Conservation (phyloP, 2,797 vertebrate species). For the Pantherophis alleghaniensis region DNA sequence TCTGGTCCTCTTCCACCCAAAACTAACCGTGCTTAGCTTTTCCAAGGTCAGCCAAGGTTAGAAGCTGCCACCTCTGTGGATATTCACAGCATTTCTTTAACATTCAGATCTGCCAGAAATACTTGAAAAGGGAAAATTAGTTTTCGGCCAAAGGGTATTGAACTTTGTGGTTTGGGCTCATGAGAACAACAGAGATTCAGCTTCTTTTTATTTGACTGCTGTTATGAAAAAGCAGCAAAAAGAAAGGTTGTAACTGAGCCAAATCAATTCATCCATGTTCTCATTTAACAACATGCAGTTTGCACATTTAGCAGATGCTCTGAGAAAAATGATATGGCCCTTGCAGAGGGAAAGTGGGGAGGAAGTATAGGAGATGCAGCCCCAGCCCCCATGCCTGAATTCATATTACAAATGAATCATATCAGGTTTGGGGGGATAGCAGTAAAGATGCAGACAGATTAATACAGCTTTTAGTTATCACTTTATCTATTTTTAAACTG, state of each 20-base stretch:
- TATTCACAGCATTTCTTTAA: neutral
- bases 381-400: neutral
- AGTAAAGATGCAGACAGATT: rapidly evolving
- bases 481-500: neutral
- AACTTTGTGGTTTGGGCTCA: neutral
- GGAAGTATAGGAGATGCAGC: rapidly evolving
- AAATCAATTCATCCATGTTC: neutral
- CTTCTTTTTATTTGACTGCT: neutral
- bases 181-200: neutral
- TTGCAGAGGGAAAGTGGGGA: neutral
- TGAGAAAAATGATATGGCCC: neutral
- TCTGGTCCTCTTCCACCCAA: neutral
- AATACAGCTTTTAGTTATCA: neutral
- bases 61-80: neutral
- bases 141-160: neutral
- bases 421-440: rapidly evolving
- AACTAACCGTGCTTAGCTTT: neutral
- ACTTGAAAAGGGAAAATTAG: neutral
- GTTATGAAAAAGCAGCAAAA: neutral
- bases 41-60: neutral
- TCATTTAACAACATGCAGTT: rapidly evolving
- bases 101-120: neutral
- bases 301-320: neutral
- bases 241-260: neutral
- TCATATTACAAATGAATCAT: neutral